Base-by-base conservation (phyloP, 92 coral and sea anemone genomes). In the Isaurus tuberculatus region DNA sequence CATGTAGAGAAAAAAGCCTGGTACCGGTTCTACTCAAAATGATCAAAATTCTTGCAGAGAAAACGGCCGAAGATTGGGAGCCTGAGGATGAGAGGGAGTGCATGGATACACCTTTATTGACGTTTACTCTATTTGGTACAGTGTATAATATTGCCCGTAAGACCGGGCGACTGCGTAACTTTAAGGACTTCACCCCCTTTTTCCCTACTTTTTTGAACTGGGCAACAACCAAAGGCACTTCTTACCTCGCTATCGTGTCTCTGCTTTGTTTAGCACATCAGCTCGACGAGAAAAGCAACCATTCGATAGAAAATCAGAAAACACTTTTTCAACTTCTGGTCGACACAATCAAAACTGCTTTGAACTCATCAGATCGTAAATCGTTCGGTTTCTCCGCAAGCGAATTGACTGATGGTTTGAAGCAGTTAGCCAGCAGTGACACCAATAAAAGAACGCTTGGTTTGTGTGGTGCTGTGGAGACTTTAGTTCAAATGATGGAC, bases 371-470 rank as follows among this genome's bases (percentile, higher is more conserved):
- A 13, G 68, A 86, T 29, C 84, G 91, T 27, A 79, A 79, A 30
- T 79, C 70, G 57, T 83, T 70, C 40, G 91, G 89, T 49, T 85
- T 88, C 69, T 85, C 91, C 3, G 74, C 91, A 79, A 84, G 79
- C 42, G 91, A 89, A 55, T 82, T 89, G 13, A 89, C 91, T 0
- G 91, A 85, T 36, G 91, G 91, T 1, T 84, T 89, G 43, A 65
- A 77, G 33, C 79, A 86, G 48, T 55, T 89, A 57, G 91, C 89
- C 8, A 66, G 74, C 26, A 85, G 72, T 23, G 91, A 89, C 33
- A 20, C 82, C 37, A 89, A 89, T 86, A 89, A 89, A 63, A 72
- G 23, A 57, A 87, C 61, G 29, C 72, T 89, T 31, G 93, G 88
- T 1, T 65, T 80, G 16, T 79, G 72, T 58, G 93, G 90, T 17